A percentile compares a stretch with the other conserved stretches of the same genome.
Conservation (phyloP, 2,113 vertebrate species). For the Myiozetetes cayanensis region DNA sequence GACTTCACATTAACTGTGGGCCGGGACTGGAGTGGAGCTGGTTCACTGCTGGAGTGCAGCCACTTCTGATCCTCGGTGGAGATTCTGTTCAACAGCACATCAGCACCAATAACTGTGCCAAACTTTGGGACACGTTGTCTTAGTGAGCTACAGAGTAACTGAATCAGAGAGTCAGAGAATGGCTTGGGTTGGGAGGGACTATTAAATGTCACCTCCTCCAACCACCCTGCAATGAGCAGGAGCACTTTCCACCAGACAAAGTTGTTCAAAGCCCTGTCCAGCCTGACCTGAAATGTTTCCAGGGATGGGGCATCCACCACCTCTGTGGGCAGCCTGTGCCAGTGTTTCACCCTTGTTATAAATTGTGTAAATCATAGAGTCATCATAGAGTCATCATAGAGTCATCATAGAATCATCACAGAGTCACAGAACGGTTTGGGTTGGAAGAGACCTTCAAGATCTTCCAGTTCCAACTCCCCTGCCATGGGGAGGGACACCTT, state of each 20-base stretch:
- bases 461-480: accelerated
- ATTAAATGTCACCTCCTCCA: neutral
- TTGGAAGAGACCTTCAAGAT: neutral
- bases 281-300: neutral
- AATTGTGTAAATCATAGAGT: neutral
- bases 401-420: neutral
- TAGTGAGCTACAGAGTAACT: accelerated
- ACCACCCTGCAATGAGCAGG: neutral
- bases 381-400: neutral
- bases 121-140: accelerated
- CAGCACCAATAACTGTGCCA: neutral
- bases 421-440: neutral
- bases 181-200: neutral
- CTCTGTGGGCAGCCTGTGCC: neutral
- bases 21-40: neutral
- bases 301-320: neutral
- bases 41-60: neutral
- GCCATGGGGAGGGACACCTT: neutral
- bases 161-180: neutral
- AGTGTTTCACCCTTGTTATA: neutral
- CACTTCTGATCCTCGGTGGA: neutral
- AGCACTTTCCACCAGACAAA: neutral
- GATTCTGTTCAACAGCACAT: neutral
- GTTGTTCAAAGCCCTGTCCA: neutral
- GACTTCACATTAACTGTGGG: neutral